phyloP scores from a whole-genome alignment of 2,113 vertebrate species.

The Limnothrissa miodon region DNA sequence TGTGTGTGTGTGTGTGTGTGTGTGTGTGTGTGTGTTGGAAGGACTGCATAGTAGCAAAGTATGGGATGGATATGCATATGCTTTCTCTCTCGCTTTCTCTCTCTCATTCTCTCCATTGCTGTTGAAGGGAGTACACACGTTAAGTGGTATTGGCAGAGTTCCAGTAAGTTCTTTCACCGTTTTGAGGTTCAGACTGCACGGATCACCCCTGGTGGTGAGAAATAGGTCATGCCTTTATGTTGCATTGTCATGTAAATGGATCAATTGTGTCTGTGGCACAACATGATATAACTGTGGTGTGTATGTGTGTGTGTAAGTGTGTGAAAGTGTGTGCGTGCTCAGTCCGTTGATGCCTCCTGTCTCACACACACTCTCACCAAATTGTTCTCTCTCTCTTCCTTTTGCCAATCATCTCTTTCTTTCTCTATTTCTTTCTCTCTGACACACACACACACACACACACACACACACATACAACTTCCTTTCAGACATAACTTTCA shows the following conservation, averaged over 20 bases:
- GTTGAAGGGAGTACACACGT: not conserved
- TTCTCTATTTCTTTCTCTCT: not conserved
- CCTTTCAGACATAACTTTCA: too few relatives aligned
- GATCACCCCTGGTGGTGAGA: slow-evolving; percentile 10
- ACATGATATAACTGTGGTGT: not conserved
- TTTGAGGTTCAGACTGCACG: not conserved
- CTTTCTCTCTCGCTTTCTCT: not conserved
- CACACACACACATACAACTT: slow-evolving; percentile 19
- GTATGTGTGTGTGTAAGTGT: too few relatives aligned
- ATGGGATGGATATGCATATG: too few relatives aligned
- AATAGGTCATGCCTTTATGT: slow-evolving; percentile 16
- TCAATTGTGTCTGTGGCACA: slow-evolving; percentile 8
- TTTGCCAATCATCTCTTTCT: not conserved
- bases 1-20: too few relatives aligned
- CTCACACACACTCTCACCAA: not conserved
- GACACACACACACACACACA: slow-evolving; percentile 7
- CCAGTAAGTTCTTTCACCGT: not conserved
- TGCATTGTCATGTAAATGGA: slow-evolving; percentile 6
- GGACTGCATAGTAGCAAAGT: too few relatives aligned
- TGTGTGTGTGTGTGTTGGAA: too few relatives aligned
- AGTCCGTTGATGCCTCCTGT: not conserved
- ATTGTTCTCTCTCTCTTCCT: not conserved
- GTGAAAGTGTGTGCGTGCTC: not conserved
- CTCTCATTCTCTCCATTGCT: not conserved
- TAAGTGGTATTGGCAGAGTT: not conserved